Percentiles rank a stretch among this genome's conserved stretches.
Conservation (phyloP, 2,888 invertebrate genomes). For the Callosobruchus maculatus region DNA sequence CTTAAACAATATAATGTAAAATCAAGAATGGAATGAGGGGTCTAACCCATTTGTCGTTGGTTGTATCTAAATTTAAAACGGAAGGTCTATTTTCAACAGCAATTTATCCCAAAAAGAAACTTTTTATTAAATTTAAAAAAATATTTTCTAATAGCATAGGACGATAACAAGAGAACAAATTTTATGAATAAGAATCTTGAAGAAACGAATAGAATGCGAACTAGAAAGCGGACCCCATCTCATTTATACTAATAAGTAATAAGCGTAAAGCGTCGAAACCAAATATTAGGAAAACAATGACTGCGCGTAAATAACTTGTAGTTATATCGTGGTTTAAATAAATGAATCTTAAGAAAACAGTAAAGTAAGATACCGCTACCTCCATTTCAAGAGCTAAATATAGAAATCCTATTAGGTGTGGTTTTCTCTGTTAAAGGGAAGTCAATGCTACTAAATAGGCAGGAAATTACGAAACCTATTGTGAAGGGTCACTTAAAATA, state of each 20-base stretch:
- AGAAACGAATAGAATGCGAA: too few species aligned
- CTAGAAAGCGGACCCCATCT: background rate
- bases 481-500: too few species aligned
- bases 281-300: background rate
- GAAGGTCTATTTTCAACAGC: too few species aligned
- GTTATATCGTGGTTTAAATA: background rate
- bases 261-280: background rate
- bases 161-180: too few species aligned
- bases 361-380: background rate
- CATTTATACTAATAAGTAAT: background rate
- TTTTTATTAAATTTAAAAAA: too few species aligned
- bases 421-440: background rate
- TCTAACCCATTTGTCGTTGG: too few species aligned
- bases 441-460: background rate
- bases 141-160: too few species aligned
- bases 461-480: background rate
- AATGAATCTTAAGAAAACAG: background rate
- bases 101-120: too few species aligned
- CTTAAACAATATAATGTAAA: too few species aligned
- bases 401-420: background rate
- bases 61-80: too few species aligned
- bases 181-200: too few species aligned
- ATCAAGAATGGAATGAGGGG: too few species aligned
- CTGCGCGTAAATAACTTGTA: background rate
- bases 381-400: background rate